These are phyloP conservation scores for Tychaedon coryphoeus DNA, from an alignment of 2,113 vertebrate genomes.

Conservation along the genomic window DNA sequence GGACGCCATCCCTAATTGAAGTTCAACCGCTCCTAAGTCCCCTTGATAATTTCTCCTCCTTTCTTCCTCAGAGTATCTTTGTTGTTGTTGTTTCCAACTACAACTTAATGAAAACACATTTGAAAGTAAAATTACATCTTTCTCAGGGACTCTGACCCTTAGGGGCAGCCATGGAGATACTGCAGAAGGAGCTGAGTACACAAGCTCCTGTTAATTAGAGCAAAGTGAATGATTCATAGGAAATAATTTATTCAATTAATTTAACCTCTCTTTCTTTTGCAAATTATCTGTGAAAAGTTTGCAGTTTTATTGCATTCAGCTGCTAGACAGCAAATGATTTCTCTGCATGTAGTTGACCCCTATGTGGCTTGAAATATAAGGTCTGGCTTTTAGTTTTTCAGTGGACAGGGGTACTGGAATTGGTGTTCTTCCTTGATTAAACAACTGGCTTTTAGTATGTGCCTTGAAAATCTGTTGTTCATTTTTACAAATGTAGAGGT, in stretches of 20 bases:
- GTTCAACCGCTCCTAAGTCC: not conserved
- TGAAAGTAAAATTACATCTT: conserved; percentile 63
- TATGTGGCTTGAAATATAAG: not conserved
- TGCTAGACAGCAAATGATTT: not conserved
- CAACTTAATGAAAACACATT: conserved; percentile 58
- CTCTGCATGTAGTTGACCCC: not conserved
- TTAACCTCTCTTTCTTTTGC: conserved; percentile 46
- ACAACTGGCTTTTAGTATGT: not conserved
- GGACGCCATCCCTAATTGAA: not conserved
- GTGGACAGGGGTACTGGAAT: not conserved
- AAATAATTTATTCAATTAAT: conserved; percentile 69
- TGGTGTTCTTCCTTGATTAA: not conserved
- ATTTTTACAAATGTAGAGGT: not conserved
- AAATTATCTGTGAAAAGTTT: conserved; percentile 48
- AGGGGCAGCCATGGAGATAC: conserved; percentile 44
- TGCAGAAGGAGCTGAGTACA: conserved; percentile 43
- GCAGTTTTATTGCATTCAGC: conserved; percentile 17
- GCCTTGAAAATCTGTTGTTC: not conserved
- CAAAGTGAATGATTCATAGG: conserved; percentile 49
- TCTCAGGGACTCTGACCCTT: conserved; percentile 55
- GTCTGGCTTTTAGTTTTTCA: not conserved
- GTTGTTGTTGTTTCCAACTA: conserved; percentile 35
- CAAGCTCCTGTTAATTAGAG: conserved; percentile 60
- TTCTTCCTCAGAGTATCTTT: not conserved
- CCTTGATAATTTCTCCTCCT: not conserved